Evolutionary conservation across 2,888 invertebrate species (phyloP), one percentile per base, ranked within the genome.

Genomic region (Willowsia nigromaculata): DNA sequence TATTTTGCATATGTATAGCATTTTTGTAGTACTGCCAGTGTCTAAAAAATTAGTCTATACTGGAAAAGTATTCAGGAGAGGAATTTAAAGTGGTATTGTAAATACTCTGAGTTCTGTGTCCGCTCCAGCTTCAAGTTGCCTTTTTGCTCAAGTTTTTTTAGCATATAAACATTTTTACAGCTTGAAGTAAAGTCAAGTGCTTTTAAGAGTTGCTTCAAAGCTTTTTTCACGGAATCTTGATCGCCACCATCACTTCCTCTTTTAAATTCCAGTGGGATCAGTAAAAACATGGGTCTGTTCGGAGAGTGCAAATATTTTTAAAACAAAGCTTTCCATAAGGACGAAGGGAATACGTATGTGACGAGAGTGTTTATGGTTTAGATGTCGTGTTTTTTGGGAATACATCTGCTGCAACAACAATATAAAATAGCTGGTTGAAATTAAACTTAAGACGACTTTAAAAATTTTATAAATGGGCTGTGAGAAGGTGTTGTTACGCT

Each of bases 111-210:
- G 56, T 81, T 81, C 53, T 53, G 47, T 81, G 15, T 37, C 40
- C 13, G 18, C 78, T 53, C 56, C 53, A 4, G 22, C 11, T 18
- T 15, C 13, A 50, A n/a, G 22, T 56, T 9, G 43, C 56, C 56
- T 25, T 56, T 25, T n/a, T 25, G 13, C 15, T 37, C 9, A n/a
- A 33, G 11, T 7, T 47, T 81, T 81, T 80, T 81, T 78, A 53
- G 78, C 78, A 78, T 78, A 78, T 30, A 56, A 56, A 56, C 56
- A 56, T n/a, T 78, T 74, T 78, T 78, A 78, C 30, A 25, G 78
- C 56, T 22, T 27, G 15, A 78, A 53, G 78, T 78, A 33, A 78
- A 78, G 53, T 78, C 53, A 25, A 74, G 74, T 74, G 43, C 74
- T 74, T 37, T 43, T 74, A 2, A 74, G 43, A 56, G 25, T 56